These are phyloP conservation scores for Bombus superbus DNA, from an alignment of 1,140 invertebrate genomes.

Conservation along the genomic window DNA sequence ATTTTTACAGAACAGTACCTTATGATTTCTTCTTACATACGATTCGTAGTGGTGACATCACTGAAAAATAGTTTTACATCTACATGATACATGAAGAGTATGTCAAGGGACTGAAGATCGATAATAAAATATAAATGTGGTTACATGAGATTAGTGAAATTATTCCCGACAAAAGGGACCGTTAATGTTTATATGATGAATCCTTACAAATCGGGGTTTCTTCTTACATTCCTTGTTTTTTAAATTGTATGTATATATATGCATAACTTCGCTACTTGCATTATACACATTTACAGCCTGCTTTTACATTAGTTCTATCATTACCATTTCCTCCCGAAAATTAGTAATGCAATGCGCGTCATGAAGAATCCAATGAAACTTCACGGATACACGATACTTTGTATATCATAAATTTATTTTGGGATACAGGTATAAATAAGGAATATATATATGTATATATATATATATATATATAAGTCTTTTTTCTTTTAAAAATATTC, in stretches of 20 bases:
- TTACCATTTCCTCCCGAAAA: conserved; percentile 34
- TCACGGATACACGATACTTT: conserved; percentile 24
- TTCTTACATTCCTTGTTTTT: conserved; percentile 26
- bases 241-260: conserved; percentile 15
- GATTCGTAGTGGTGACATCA: conserved; percentile 15
- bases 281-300: conserved; percentile 51
- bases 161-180: not conserved
- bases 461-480: not conserved
- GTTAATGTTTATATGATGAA: conserved; percentile 20
- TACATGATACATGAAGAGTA: conserved; percentile 18
- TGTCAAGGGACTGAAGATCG: conserved; percentile 15
- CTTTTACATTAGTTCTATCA: conserved; percentile 18
- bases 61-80: not conserved
- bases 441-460: not conserved
- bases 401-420: not conserved
- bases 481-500: conserved; percentile 10
- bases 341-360: conserved; percentile 30
- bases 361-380: conserved; percentile 54
- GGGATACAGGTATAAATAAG: not conserved
- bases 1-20: conserved; percentile 21
- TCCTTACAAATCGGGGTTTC: conserved; percentile 48
- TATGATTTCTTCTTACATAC: conserved; percentile 21
- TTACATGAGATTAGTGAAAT: conserved; percentile 32
- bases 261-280: conserved; percentile 30
- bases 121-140: conserved; percentile 24